These are phyloP conservation scores for Smithornis capensis DNA, from an alignment of 2,113 vertebrate genomes.

Conservation along the genomic window DNA sequence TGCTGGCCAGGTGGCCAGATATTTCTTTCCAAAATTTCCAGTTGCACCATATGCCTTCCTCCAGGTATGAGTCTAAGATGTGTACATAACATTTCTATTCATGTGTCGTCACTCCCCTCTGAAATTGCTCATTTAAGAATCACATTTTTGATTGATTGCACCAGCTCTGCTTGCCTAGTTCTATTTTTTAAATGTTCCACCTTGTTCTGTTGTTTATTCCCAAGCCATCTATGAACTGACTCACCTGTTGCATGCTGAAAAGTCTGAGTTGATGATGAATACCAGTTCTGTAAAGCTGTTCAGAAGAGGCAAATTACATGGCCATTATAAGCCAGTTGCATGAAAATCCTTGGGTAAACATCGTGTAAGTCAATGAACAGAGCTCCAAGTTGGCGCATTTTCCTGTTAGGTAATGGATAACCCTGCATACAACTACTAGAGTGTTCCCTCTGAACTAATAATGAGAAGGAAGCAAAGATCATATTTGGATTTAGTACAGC, in stretches of 20 bases:
- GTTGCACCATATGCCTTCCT: background rate
- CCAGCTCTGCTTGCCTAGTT: background rate
- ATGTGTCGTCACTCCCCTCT: background rate
- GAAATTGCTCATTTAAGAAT: conserved; percentile 33
- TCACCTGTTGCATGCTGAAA: conserved; percentile 62
- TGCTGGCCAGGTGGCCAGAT: background rate
- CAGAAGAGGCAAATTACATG: conserved; percentile 64
- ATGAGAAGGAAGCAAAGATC: conserved; percentile 68
- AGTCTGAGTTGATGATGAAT: conserved; percentile 47
- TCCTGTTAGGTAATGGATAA: conserved; percentile 71
- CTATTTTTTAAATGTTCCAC: conserved; percentile 2
- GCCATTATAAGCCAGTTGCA: conserved; percentile 61
- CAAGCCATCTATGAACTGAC: conserved; percentile 41
- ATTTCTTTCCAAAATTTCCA: conserved; percentile 35
- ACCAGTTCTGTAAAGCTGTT: conserved; percentile 40
- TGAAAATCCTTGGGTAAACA: conserved; percentile 71
- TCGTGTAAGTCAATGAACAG: conserved; percentile 63
- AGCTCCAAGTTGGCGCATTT: conserved; percentile 57
- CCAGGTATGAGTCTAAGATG: conserved; percentile 17
- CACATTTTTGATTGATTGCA: conserved; percentile 56
- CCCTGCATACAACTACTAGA: conserved; percentile 43
- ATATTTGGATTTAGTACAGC: conserved; percentile 70
- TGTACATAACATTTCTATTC: conserved; percentile 43
- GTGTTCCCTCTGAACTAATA: conserved; percentile 70
- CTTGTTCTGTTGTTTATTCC: conserved; percentile 52